Base-by-base conservation (phyloP, 1,140 invertebrate species). In the Drosophila nikananu region DNA sequence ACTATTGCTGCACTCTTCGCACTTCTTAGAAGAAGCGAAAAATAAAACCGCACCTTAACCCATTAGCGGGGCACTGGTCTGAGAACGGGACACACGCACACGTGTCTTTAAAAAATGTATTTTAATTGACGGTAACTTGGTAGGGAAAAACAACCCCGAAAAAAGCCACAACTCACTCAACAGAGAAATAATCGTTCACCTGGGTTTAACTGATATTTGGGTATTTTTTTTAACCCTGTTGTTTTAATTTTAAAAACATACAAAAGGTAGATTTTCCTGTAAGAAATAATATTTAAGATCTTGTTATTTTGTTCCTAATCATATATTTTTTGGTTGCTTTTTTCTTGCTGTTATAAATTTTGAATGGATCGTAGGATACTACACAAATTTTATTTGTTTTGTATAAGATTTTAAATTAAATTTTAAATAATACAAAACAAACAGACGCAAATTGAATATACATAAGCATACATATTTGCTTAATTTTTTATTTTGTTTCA, bases 11-110 rank as follows among this genome's bases (percentile, higher is more conserved):
- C 15, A 5, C 63, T 65, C 57, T 9, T 27, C 59, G 37, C 46
- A 30, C 35, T 57, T 37, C 32, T 10, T 39, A 57, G 54, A 57
- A 55, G 19, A 55, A 39, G 35, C 12, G 52, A 37, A 7, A 1
- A 23, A 39, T 10, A 12, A 66, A 35, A 17, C 39, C 63, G 39
- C 39, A 44, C 27, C 37, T 35, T 66, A 66, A 66, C 63, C 63
- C 63, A 44, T 44, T 30, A 44, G 35, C 23, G 25, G 25, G 17
- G 17, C 39, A 19, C 12, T 13, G 37, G 37, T 21, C 37, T 35
- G 23, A 4, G 19, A 42, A 46, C 4, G 17, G 25, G 39, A 17
- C 12, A 51, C 37, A 27, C 21, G 25, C 15, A 41, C 52, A 23
- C 8, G 35, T 17, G 13, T 12, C 7, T 41, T 9, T 5, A 13